Evolutionary conservation across 30 jellyfish, hydroid and myxozoan genomes (phyloP).

Genomic region (Morbakka virulenta): DNA sequence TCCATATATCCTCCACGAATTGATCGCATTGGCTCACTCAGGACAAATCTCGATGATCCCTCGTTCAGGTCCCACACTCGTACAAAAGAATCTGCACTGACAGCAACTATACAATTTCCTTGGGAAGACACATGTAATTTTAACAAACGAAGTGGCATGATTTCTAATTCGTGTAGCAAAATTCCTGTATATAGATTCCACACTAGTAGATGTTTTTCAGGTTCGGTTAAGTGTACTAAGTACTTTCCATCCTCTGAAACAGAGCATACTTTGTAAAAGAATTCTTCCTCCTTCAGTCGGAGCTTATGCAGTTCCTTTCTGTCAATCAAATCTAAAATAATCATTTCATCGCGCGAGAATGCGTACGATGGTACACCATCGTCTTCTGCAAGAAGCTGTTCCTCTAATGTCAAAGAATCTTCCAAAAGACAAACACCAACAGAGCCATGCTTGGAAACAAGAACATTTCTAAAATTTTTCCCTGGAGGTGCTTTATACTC

Average conservation of each 20-base stretch:
- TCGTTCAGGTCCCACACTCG: slow-evolving; percentile 65
- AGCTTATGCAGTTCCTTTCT: slow-evolving; percentile 33
- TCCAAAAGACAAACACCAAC: slow-evolving; percentile 55
- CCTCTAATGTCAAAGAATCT: background rate
- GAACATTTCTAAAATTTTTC: slow-evolving; percentile 47
- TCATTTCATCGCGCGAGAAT: slow-evolving; percentile 37
- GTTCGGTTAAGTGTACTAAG: slow-evolving; percentile 60
- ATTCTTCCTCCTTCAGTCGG: slow-evolving; percentile 17
- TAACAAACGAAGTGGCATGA: slow-evolving; percentile 44
- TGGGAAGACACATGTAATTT: slow-evolving; percentile 59
- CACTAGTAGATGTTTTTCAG: slow-evolving; percentile 55
- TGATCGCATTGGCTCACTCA: slow-evolving; percentile 72
- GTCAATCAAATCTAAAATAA: slow-evolving; percentile 46
- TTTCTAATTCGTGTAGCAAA: slow-evolving; percentile 42
- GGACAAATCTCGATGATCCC: slow-evolving; percentile 38
- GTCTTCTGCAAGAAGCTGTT: background rate
- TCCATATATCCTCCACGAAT: slow-evolving; percentile 85
- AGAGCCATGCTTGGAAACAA: slow-evolving; percentile 54
- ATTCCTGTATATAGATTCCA: slow-evolving; percentile 61
- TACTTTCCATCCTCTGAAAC: slow-evolving; percentile 76
- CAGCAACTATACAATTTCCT: slow-evolving; percentile 63
- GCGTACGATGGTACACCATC: background rate
- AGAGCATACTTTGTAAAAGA: slow-evolving; percentile 44
- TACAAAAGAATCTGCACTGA: slow-evolving; percentile 62
- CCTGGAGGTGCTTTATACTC: slow-evolving; percentile 59